These are phyloP conservation scores for Volucella inflata DNA, from an alignment of 2,888 invertebrate species.

Conservation along the genomic window DNA sequence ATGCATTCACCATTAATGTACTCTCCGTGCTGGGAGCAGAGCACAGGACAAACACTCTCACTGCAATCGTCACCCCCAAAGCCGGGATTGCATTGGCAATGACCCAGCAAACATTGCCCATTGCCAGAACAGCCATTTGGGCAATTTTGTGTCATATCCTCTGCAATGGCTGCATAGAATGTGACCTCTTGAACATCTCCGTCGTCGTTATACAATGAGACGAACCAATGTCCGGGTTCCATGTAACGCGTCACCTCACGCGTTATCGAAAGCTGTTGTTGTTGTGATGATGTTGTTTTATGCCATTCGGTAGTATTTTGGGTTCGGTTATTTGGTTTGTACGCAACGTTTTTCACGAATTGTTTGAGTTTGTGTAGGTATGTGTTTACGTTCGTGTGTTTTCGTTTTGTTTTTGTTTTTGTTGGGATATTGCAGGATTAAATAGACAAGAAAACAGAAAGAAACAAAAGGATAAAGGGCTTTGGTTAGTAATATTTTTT, in stretches of 20 bases:
- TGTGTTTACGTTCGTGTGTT: constrained; percentile 13
- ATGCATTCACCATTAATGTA: constrained; percentile 98
- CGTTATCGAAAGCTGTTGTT: constrained; percentile 88
- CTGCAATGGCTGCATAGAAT: constrained; percentile 92
- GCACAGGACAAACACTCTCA: constrained; percentile 98
- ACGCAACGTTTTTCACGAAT: constrained; percentile 47
- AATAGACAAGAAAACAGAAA: constrained; percentile 65
- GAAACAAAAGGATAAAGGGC: constrained; percentile 61
- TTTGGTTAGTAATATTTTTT: constrained; percentile 65
- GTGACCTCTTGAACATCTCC: constrained; percentile 94
- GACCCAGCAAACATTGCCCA: constrained; percentile 97
- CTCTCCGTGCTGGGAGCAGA: constrained; percentile 98
- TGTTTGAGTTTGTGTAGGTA: constrained; percentile 7
- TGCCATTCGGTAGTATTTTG: neutral
- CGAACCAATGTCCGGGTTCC: constrained; percentile 98
- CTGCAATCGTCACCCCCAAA: constrained; percentile 98
- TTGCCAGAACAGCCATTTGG: constrained; percentile 98
- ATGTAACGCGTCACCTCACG: constrained; percentile 97
- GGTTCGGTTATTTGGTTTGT: constrained; percentile 1
- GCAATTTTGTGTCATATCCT: constrained; percentile 97
- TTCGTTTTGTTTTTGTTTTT: constrained; percentile 32
- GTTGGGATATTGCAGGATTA: constrained; percentile 52
- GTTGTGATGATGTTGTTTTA: constrained; percentile 36
- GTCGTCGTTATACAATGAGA: constrained; percentile 97
- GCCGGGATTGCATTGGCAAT: constrained; percentile 98